Evolutionary conservation across 2,113 vertebrate genomes (phyloP).

Genomic region (Elaphurus davidianus): DNA sequence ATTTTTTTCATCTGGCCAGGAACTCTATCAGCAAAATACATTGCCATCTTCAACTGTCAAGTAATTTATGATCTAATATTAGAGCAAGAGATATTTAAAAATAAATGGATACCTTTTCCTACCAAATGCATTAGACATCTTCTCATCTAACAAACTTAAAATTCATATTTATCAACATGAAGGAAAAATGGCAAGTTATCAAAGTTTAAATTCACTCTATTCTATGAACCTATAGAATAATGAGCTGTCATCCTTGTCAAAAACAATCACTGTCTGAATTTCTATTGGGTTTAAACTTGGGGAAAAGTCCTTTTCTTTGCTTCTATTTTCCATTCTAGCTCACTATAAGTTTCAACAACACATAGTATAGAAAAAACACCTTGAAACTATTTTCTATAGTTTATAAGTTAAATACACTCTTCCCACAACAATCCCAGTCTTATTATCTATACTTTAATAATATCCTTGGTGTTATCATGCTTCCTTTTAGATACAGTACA

Average conservation of each 20-base stretch:
- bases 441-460: background rate
- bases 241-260: background rate
- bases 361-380: background rate
- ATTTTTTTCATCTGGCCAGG: background rate
- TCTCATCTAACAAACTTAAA: slow-evolving; percentile 53
- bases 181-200: slow-evolving; percentile 5
- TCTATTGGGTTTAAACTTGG: background rate
- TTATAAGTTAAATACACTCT: background rate
- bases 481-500: background rate
- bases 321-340: background rate
- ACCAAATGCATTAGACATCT: background rate
- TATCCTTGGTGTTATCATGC: background rate
- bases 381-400: background rate
- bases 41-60: slow-evolving; percentile 36
- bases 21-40: slow-evolving; percentile 27
- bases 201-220: slow-evolving; percentile 30
- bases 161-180: slow-evolving; percentile 51
- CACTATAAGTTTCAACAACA: background rate
- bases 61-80: slow-evolving; percentile 63
- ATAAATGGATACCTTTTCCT: slow-evolving; percentile 59
- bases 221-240: background rate
- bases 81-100: slow-evolving; percentile 46
- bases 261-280: slow-evolving; percentile 13
- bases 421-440: background rate
- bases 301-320: background rate